Base-by-base conservation (phyloP, 2,797 vertebrate species). In the Lagodon rhomboides region DNA sequence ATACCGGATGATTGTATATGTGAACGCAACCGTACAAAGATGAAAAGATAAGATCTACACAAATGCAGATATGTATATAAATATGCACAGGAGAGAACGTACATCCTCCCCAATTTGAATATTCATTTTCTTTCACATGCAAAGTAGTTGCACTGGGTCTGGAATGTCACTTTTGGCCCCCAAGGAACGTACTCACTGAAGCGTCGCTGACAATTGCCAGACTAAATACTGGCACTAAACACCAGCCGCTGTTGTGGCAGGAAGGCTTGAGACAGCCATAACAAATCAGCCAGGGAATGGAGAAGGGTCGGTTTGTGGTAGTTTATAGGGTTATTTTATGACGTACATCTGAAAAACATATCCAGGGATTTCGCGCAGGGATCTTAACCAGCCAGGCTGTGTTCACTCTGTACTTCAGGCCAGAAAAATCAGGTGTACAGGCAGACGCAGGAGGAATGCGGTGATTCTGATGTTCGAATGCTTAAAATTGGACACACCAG, bases 201-300 rank as follows among this genome's bases (percentile, higher is more conserved):
- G 89, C 89, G 68, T 88, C 81, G 79, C 86, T 88, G 90, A 93
- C 91, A 91, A 91, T 90, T 87, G 83, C 85, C 92, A 90, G 89
- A 89, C 87, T 92, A 85, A 93, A 89, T 84, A 88, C 81, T 88
- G 84, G 85, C 88, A 87, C 86, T 87, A 89, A 87, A 89, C 80
- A 87, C 84, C 89, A 89, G 81, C 70, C 84, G 59, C 73, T 83
- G 87, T 75, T 85, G 85, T 83, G 85, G 87, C 88, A 91, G 87
- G 83, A 79, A 87, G 75, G 77, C 85, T 87, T 80, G 75, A 85
- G 85, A 91, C 77, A 85, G 87, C 89, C 86, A 84, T 87, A 92
- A 89, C 86, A 88, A 91, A 93, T 90, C 83, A 88, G 73, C 84
- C 4, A 38, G 74, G 77, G 89, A 83, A 68, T 25, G 66, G 76